phyloP scores from a whole-genome alignment of 2,113 vertebrate species.

The Leptocoma aspasia region DNA sequence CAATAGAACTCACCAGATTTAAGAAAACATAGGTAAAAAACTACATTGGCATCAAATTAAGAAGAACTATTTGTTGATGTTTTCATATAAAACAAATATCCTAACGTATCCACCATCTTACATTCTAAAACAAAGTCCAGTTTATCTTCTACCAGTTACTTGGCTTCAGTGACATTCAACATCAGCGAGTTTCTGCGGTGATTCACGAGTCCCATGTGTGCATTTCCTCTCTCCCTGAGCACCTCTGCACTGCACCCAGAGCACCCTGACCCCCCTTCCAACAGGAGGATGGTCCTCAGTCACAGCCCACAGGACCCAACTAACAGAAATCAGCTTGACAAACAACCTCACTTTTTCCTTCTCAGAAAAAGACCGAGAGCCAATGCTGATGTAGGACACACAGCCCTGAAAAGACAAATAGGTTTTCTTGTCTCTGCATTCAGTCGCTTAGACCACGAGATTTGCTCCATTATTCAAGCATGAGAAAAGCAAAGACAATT shows the following conservation, averaged over 20 bases:
- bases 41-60: not conserved
- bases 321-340: not conserved
- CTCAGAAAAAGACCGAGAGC: not conserved
- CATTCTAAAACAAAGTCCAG: not conserved
- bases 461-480: not conserved
- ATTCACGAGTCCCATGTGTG: accelerated
- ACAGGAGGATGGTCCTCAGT: not conserved
- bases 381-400: not conserved
- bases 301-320: not conserved
- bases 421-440: not conserved
- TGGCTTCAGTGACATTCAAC: not conserved
- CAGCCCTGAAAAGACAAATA: not conserved
- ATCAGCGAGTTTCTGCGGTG: accelerated
- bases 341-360: not conserved
- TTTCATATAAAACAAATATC: not conserved
- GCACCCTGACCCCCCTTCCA: not conserved
- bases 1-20: not conserved
- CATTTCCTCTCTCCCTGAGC: not conserved
- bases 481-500: not conserved
- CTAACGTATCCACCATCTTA: not conserved
- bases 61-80: not conserved
- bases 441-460: not conserved
- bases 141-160: not conserved
- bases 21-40: not conserved
- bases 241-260: not conserved